Base-by-base conservation (phyloP, 2,797 vertebrate species). In the Pampus argenteus region DNA sequence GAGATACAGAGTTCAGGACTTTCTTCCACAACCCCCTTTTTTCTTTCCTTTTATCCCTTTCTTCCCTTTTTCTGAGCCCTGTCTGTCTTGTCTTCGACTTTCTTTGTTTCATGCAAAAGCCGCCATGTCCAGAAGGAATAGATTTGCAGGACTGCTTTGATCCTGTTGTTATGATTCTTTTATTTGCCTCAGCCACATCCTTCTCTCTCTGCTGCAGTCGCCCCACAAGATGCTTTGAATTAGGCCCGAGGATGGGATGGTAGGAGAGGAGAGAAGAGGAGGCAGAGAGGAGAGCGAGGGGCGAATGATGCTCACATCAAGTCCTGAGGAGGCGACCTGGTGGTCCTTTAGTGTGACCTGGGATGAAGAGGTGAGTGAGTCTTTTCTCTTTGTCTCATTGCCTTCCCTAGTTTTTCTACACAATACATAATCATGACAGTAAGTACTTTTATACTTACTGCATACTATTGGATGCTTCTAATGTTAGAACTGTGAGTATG, bases 151-250 rank as follows among this genome's bases (percentile, higher is more conserved):
- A 74, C 74, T 3, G 64, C 96, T 97, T 97, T 97, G 96, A 98
- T 97, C 96, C 94, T 85, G 84, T 85, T 94, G 93, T 92, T 93
- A 89, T 92, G 95, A 95, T 94, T 95, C 92, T 95, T 95, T 95
- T 93, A 94, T 96, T 96, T 95, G 94, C 87, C 94, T 95, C 90
- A 94, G 94, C 95, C 96, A 96, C 95, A 96, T 96, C 96, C 95
- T 96, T 91, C 92, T 93, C 92, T 93, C 76, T 88, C 89, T 57
- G 85, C 91, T 78, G 86, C 93, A 91, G 94, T 95, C 89, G 69
- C 89, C 89, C 78, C 89, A 93, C 92, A 96, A 97, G 93, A 95
- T 96, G 96, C 94, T 97, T 96, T 94, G 91, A 95, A 97, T 97
- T 96, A 97, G 88, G 72, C 55, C 34, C 3, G 54, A 79, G 77